Conservation (phyloP, 2,888 invertebrate genomes). For the Rhaphigaster nebulosa region DNA sequence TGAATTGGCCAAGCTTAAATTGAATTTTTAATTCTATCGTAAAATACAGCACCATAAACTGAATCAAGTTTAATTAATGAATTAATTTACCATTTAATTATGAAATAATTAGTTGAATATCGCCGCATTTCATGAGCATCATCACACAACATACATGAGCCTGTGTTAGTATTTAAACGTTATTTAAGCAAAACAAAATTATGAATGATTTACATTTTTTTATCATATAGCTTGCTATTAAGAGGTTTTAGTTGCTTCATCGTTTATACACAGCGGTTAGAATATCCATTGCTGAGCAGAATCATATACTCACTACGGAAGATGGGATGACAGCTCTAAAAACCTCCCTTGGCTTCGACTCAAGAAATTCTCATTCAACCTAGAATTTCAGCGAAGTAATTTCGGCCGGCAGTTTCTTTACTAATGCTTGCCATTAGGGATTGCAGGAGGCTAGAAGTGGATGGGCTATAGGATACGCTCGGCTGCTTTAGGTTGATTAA, state of each 20-base stretch:
- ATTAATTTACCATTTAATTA: too few relatives aligned
- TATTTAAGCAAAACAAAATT: too few relatives aligned
- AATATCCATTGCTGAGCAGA: background rate
- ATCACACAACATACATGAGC: too few relatives aligned
- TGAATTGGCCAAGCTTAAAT: too few relatives aligned
- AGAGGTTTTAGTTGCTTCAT: background rate
- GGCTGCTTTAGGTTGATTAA: background rate
- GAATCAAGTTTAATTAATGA: too few relatives aligned
- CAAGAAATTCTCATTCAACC: slow-evolving; percentile 1
- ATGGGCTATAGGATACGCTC: background rate
- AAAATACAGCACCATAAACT: too few relatives aligned
- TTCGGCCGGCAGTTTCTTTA: background rate
- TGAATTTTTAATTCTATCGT: too few relatives aligned
- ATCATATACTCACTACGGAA: background rate
- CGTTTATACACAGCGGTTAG: background rate
- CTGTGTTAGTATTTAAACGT: too few relatives aligned
- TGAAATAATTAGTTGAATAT: too few relatives aligned
- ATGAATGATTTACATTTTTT: too few relatives aligned
- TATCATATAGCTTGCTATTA: too few relatives aligned
- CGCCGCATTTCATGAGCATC: too few relatives aligned
- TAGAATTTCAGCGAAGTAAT: background rate
- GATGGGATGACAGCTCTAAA: background rate
- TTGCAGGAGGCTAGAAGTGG: background rate
- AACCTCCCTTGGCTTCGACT: background rate
- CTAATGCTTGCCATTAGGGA: background rate